phyloP scores from a whole-genome alignment of 1,140 invertebrate genomes.

The Bombus vancouverensis region DNA sequence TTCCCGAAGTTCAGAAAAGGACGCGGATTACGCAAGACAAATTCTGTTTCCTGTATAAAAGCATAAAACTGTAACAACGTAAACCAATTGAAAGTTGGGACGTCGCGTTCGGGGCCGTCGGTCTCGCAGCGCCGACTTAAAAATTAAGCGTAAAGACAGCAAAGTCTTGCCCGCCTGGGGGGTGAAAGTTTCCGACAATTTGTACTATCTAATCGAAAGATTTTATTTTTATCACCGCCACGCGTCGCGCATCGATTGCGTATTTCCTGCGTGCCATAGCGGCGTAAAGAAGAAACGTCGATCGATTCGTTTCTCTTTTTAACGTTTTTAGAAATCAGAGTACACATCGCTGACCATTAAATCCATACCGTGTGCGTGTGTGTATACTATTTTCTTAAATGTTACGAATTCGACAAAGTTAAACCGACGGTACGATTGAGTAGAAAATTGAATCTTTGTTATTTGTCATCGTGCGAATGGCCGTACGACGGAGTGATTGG shows the following conservation, averaged over 20 bases:
- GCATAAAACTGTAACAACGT: constrained; percentile 2
- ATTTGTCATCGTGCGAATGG: not conserved
- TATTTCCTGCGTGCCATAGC: not conserved
- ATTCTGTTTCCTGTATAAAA: not conserved
- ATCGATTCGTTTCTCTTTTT: not conserved
- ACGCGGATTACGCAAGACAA: not conserved
- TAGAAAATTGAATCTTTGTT: not conserved
- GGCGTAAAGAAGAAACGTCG: not conserved
- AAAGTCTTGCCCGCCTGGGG: not conserved
- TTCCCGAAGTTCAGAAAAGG: not conserved
- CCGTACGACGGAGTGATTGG: not conserved
- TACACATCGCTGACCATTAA: too few species aligned
- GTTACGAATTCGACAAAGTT: not conserved
- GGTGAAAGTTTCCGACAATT: not conserved
- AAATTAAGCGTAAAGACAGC: not conserved
- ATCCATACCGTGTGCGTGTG: too few species aligned
- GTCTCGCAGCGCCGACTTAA: not conserved
- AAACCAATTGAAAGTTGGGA: not conserved
- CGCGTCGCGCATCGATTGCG: not conserved
- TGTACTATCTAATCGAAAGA: not conserved
- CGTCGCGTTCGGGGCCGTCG: not conserved
- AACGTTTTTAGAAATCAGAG: not conserved
- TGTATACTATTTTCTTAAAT: too few species aligned
- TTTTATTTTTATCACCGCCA: not conserved
- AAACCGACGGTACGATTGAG: not conserved